Base-by-base conservation (phyloP, 1,140 invertebrate species). In the Tribolium castaneum region DNA sequence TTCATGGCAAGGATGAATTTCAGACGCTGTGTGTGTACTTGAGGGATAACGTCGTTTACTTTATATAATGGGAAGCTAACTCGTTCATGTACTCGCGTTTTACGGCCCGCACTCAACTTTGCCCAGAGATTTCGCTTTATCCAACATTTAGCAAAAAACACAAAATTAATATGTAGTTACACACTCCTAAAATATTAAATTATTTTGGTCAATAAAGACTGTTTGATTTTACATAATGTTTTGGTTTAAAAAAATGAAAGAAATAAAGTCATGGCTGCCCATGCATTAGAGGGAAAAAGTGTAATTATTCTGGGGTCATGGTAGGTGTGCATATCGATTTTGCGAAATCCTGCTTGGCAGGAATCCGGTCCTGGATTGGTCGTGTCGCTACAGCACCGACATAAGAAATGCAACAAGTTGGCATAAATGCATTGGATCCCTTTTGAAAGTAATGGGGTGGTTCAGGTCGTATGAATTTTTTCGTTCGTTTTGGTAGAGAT, bases 371-470 rank as follows among this genome's bases (percentile, higher is more conserved):
- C 51, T 19, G 51, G 16, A 16, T 52, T 52, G 39, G n/a, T 52
- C 51, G 6, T 10, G 6, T 19, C 10, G 51, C 51, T 49, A 16
- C 16, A 14, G 25, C 13, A 12, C 14, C 5, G 25, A 16, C 54
- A 59, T 45, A 45, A 54, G 52, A 45, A 59, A 50, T 7, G 35
- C 34, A 59, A 59, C 51, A 56, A 45, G 73, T 10, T 9, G 39
- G 19, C 25, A 70, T 45, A 76, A 76, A 76, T 70, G 49, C n/a
- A 59, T 9, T 39, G 75, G 34, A 45, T 75, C 16, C 74, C 39
- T 34, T 50, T 10, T n/a, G 39, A 35, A 49, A 45, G 52, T 45
- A 54, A 45, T 75, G 52, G 73, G 39, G 73, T 39, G 39, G 56
- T 59, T 59, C 73, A 52, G 73, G 52, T 59, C 35, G 56, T 19